These are phyloP conservation scores for Sinonovacula constricta DNA, from an alignment of 1,140 invertebrate genomes.

Conservation along the genomic window DNA sequence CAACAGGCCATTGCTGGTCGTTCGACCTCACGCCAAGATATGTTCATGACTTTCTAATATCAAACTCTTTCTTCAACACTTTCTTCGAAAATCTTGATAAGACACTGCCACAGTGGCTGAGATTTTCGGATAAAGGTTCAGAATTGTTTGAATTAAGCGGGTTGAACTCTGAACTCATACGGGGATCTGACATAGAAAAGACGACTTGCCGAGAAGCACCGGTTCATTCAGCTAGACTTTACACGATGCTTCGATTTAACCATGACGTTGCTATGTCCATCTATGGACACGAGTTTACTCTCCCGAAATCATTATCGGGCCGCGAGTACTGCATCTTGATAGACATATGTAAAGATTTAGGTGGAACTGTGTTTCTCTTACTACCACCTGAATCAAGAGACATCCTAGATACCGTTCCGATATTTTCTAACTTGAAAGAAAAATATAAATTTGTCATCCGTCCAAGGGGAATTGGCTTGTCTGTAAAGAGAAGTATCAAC, in stretches of 20 bases:
- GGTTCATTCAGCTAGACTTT: neutral
- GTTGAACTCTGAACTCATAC: constrained; percentile 3
- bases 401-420: neutral
- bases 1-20: neutral
- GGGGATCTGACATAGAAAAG: constrained; percentile 2
- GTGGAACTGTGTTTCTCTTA: constrained; percentile 23
- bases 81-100: constrained; percentile 23
- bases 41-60: constrained; percentile 20
- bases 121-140: constrained; percentile 10
- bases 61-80: constrained; percentile 17
- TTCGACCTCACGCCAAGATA: constrained; percentile 15
- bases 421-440: neutral
- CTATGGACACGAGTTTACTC: constrained; percentile 7
- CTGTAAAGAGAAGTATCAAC: constrained; percentile 13
- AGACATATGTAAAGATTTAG: constrained; percentile 40
- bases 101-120: constrained; percentile 26
- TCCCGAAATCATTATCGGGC: neutral
- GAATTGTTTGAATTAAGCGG: constrained; percentile 17
- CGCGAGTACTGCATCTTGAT: constrained; percentile 24
- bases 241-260: constrained; percentile 29
- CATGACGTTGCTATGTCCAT: constrained; percentile 7
- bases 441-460: constrained; percentile 11
- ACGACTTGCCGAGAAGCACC: constrained; percentile 27
- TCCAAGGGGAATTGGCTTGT: constrained; percentile 27
- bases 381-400: constrained; percentile 35